phyloP scores from a whole-genome alignment of 37 sponge, comb jelly and placozoan genomes.

The Axinella damicornis region DNA sequence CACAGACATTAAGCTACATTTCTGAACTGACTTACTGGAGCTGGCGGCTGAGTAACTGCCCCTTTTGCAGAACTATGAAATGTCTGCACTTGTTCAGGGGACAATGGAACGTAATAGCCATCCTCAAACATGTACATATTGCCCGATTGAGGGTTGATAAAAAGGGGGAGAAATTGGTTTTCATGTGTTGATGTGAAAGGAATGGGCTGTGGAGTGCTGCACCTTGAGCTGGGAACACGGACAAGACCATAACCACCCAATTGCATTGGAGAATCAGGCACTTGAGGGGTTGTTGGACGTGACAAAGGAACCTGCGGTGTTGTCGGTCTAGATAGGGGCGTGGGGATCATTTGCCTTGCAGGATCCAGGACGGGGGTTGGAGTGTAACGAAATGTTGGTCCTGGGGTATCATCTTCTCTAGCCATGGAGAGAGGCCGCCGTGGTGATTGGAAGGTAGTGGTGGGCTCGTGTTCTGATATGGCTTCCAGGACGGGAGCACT shows the following conservation, averaged over 20 bases:
- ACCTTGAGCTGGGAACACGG: no score
- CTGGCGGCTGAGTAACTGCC: neutral
- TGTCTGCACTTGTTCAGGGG: neutral
- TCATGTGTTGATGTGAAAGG: neutral
- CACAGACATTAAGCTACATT: neutral
- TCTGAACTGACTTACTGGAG: constrained; percentile 9
- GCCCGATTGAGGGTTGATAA: constrained; percentile 21
- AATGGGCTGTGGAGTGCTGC: constrained; percentile 6
- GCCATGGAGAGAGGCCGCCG: neutral
- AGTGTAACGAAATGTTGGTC: constrained; percentile 20
- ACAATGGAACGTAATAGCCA: constrained; percentile 24
- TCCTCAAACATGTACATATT: constrained; percentile 21
- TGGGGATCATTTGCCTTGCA: neutral
- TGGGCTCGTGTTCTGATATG: constrained; percentile 8
- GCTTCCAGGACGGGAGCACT: constrained; percentile 8
- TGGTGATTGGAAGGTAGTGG: neutral
- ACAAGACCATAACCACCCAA: no score
- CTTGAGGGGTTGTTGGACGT: neutral
- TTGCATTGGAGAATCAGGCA: no score
- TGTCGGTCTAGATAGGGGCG: constrained; percentile 14
- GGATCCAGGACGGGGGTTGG: constrained; percentile 13
- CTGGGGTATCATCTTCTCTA: neutral
- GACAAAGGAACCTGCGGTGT: neutral
- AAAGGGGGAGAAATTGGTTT: constrained; percentile 32
- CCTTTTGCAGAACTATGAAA: neutral